Percentiles rank a stretch among this genome's conserved stretches.
phyloP scores from a whole-genome alignment of 2,888 invertebrate species.

The Crepidodera aurea region DNA sequence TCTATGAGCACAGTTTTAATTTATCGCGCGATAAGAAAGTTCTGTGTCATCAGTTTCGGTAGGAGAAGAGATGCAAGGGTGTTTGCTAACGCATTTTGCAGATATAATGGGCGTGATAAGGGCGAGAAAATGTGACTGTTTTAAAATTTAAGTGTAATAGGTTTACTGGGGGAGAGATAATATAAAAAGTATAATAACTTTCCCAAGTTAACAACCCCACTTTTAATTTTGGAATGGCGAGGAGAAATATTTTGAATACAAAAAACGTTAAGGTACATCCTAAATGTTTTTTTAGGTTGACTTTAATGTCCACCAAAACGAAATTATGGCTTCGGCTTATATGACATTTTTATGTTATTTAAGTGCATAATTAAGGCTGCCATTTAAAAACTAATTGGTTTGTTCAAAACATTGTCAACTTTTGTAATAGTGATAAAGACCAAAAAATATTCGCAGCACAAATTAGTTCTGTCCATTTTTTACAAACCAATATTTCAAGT shows the following conservation, averaged over 20 bases:
- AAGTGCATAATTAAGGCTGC: too few relatives aligned
- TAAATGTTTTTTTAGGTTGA: neutral
- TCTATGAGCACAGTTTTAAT: conserved; percentile 46
- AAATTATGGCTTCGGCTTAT: too few relatives aligned
- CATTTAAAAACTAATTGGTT: too few relatives aligned
- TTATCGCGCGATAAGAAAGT: conserved; percentile 60
- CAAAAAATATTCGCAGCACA: too few relatives aligned
- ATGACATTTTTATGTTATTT: too few relatives aligned
- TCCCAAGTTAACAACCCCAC: conserved; percentile 49
- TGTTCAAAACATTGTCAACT: too few relatives aligned
- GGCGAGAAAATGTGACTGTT: conserved; percentile 61
- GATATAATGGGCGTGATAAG: conserved; percentile 60
- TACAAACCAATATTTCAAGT: too few relatives aligned
- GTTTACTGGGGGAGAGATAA: conserved; percentile 59
- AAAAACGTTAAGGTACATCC: conserved; percentile 51
- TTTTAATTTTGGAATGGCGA: conserved; percentile 58
- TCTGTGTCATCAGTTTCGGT: conserved; percentile 59
- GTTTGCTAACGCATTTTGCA: conserved; percentile 57
- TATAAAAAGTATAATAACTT: conserved; percentile 59
- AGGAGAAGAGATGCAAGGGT: conserved; percentile 53
- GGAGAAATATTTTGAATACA: conserved; percentile 56
- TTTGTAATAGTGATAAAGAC: too few relatives aligned
- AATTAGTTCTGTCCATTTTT: too few relatives aligned
- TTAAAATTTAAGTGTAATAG: conserved; percentile 62
- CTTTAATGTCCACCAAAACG: too few relatives aligned